Evolutionary conservation across 2,113 vertebrate species (phyloP).

Genomic region (Sinocyclocheilus anophthalmus): DNA sequence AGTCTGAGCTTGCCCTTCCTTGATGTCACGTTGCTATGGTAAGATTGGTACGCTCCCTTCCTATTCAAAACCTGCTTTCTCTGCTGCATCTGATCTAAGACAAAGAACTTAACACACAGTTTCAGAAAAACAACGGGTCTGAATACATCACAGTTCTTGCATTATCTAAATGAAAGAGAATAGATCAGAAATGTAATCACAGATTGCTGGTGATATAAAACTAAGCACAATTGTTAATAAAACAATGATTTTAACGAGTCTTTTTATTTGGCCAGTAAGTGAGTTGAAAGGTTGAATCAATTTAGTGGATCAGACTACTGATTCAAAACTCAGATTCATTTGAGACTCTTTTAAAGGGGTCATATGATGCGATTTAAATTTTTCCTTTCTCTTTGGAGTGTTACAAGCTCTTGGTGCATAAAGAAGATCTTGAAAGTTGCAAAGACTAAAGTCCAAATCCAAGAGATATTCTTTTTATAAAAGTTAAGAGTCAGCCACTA

Average conservation of each 20-base stretch:
- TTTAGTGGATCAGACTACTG: neutral
- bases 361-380: too few relatives aligned
- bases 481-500: too few relatives aligned
- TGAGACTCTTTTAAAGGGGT: neutral
- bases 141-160: neutral
- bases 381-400: too few relatives aligned
- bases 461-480: too few relatives aligned
- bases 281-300: neutral
- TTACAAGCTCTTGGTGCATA: too few relatives aligned
- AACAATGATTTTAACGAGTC: neutral
- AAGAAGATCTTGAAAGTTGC: too few relatives aligned
- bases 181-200: neutral
- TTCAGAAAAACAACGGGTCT: neutral
- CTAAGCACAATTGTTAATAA: neutral
- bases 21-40: slow-evolving; percentile 60
- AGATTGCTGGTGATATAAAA: neutral
- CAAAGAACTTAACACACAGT: neutral
- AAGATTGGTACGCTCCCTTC: neutral
- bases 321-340: neutral
- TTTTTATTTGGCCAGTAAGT: neutral
- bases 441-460: too few relatives aligned
- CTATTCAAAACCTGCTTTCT: slow-evolving; percentile 1
- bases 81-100: neutral
- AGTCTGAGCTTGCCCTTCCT: slow-evolving; percentile 61
- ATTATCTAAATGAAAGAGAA: neutral